A percentile compares a stretch with the other conserved stretches of the same genome.
Evolutionary conservation across 2,888 invertebrate species (phyloP).

Genomic region (Axea sp.): DNA sequence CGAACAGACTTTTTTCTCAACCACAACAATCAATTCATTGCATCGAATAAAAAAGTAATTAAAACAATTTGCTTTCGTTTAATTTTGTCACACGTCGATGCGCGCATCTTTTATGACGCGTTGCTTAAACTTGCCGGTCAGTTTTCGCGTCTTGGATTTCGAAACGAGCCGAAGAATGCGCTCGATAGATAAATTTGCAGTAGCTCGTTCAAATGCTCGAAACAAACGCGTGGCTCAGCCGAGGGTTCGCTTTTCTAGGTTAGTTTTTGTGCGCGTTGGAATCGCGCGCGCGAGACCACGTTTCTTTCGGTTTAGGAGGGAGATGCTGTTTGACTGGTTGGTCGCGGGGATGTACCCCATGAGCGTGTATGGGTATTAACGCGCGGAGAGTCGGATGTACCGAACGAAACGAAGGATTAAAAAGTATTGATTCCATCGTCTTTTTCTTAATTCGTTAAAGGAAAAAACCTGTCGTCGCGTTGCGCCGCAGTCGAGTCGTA

Average conservation of each 20-base stretch:
- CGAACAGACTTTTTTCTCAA: too few species aligned
- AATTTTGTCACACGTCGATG: too few species aligned
- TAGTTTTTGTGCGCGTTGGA: constrained; percentile 38
- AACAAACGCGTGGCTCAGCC: constrained; percentile 10
- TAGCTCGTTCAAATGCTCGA: neutral
- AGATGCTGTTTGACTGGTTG: constrained; percentile 58
- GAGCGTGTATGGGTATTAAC: constrained; percentile 11
- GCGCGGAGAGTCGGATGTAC: constrained; percentile 30
- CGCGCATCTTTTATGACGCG: too few species aligned
- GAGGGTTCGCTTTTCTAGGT: constrained; percentile 38
- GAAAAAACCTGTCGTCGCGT: constrained; percentile 27
- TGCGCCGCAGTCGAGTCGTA: constrained; percentile 8
- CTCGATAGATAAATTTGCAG: too few species aligned
- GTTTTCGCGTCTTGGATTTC: too few species aligned
- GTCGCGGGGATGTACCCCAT: constrained; percentile 18
- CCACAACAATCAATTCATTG: too few species aligned
- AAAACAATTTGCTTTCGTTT: too few species aligned
- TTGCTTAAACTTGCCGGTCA: too few species aligned
- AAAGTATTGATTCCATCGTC: constrained; percentile 44
- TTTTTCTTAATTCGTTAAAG: constrained; percentile 17
- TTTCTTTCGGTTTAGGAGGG: constrained; percentile 45
- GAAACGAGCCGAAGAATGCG: too few species aligned
- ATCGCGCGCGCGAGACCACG: constrained; percentile 36
- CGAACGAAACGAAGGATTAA: constrained; percentile 48
- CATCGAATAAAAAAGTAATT: too few species aligned